Evolutionary conservation across 2,797 vertebrate species (phyloP).

Genomic region (Peromyscus nudipes): DNA sequence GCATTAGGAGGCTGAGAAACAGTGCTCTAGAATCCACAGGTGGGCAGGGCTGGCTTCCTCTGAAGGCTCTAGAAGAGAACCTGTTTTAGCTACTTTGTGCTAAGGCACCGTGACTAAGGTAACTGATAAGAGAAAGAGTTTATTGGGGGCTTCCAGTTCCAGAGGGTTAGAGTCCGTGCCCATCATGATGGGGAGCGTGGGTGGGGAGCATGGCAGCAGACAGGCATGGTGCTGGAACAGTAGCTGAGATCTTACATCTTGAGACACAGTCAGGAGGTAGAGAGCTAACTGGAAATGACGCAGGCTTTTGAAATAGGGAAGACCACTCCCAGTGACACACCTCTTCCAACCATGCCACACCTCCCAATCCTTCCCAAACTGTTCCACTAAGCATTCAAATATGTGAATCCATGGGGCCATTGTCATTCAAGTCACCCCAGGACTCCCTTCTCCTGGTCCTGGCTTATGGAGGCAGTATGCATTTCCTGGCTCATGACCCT

Average conservation of each 20-base stretch:
- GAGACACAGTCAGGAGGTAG: neutral
- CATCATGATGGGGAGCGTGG: neutral
- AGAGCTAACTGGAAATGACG: neutral
- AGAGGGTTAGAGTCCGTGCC: neutral
- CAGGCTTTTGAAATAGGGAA: neutral
- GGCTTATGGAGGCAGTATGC: neutral
- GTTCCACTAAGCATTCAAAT: neutral
- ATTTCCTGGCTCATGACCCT: neutral
- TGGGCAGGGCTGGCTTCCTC: neutral
- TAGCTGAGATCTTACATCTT: neutral
- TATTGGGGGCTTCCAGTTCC: neutral
- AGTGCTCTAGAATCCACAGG: neutral
- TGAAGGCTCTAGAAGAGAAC: neutral
- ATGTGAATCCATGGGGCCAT: neutral
- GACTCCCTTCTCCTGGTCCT: neutral
- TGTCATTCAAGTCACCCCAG: neutral
- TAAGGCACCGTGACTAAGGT: neutral
- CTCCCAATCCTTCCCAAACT: neutral
- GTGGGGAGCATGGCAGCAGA: neutral
- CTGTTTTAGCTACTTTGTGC: neutral
- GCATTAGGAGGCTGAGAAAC: neutral
- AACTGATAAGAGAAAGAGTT: neutral
- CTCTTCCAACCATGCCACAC: neutral
- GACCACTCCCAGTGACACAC: neutral
- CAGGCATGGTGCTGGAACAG: neutral